These are phyloP conservation scores for Philypnodon macrostomus DNA, from an alignment of 2,797 vertebrate species.

Conservation along the genomic window DNA sequence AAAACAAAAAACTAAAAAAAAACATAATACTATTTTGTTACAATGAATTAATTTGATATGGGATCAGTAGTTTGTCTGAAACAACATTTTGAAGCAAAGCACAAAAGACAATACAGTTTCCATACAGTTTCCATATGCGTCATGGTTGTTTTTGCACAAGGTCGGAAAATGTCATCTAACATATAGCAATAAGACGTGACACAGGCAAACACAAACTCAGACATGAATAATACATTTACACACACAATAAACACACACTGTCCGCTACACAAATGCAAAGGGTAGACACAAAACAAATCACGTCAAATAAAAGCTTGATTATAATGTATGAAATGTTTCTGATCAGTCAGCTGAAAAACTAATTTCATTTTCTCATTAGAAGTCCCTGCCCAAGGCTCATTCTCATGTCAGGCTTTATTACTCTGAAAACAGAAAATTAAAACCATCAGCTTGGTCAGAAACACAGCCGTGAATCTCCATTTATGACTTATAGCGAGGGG, in stretches of 20 bases:
- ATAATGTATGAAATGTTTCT: slow-evolving; percentile 98
- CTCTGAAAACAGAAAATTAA: slow-evolving; percentile 95
- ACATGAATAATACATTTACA: slow-evolving; percentile 69
- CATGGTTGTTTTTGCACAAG: slow-evolving; percentile 51
- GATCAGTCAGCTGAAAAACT: slow-evolving; percentile 99
- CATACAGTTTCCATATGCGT: slow-evolving; percentile 29
- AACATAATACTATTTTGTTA: too few relatives aligned
- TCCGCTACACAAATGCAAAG: slow-evolving; percentile 3
- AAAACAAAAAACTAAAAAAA: too few relatives aligned
- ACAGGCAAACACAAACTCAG: slow-evolving; percentile 41
- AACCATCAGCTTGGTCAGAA: slow-evolving; percentile 90
- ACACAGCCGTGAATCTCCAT: slow-evolving; percentile 75
- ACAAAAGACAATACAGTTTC: slow-evolving; percentile 46
- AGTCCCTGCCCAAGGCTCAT: slow-evolving; percentile 86
- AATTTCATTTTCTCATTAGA: slow-evolving; percentile 99
- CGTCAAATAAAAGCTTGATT: slow-evolving; percentile 96
- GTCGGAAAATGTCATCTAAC: slow-evolving; percentile 64
- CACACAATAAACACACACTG: slow-evolving; percentile 17
- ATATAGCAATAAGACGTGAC: slow-evolving; percentile 59
- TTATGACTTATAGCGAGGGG: slow-evolving; percentile 54
- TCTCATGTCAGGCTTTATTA: slow-evolving; percentile 99
- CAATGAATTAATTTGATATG: slow-evolving; percentile 49
- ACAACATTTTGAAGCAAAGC: slow-evolving; percentile 45
- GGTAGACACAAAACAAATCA: slow-evolving; percentile 58
- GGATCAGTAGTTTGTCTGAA: slow-evolving; percentile 38